phyloP scores from a whole-genome alignment of 2,888 invertebrate species.

The Spatulosminthurus flaviceps region DNA sequence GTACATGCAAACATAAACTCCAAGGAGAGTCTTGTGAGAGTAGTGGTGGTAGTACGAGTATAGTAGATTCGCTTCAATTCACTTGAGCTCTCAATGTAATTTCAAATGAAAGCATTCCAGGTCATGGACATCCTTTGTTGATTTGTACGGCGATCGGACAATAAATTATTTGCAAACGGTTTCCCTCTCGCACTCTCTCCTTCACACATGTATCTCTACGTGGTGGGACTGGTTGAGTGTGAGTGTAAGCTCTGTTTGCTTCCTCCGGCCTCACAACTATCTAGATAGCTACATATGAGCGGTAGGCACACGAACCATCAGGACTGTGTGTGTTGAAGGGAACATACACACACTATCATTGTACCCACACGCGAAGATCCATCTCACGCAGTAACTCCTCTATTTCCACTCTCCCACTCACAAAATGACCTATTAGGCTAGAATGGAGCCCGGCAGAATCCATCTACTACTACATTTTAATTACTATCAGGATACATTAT shows the following conservation, averaged over 20 bases:
- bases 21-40: constrained; percentile 4
- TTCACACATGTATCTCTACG: background rate
- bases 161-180: constrained; percentile 45
- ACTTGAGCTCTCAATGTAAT: constrained; percentile 46
- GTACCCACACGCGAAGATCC: no score
- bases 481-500: no score
- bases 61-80: constrained; percentile 38
- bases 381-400: background rate
- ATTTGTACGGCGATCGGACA: constrained; percentile 45
- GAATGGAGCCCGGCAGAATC: background rate
- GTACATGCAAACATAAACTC: constrained; percentile 24
- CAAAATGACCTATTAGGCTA: background rate
- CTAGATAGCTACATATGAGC: no score
- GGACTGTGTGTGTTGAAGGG: no score
- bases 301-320: no score
- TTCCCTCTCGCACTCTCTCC: background rate
- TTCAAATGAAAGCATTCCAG: constrained; percentile 43
- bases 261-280: no score
- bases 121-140: constrained; percentile 45
- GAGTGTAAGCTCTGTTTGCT: no score
- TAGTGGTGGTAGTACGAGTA: background rate
- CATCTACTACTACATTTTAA: background rate
- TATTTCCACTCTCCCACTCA: background rate
- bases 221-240: no score
- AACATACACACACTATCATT: no score